Conservation (phyloP, 2,888 invertebrate genomes). For the Euclidia mi region DNA sequence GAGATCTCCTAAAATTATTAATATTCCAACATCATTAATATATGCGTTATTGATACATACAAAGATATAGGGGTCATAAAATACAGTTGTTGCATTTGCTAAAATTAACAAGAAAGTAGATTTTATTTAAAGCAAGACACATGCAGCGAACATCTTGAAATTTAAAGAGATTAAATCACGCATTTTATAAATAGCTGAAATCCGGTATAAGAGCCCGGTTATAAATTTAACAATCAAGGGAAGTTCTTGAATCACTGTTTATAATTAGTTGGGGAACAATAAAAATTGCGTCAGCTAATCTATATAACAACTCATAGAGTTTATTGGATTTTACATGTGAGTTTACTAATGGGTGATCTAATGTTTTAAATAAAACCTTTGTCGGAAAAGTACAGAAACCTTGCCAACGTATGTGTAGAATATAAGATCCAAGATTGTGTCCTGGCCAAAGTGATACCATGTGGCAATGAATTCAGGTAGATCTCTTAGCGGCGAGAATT, state of each 20-base stretch:
- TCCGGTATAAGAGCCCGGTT: conserved; percentile 41
- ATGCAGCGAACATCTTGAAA: conserved; percentile 28
- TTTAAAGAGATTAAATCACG: conserved; percentile 41
- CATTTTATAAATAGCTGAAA: conserved; percentile 48
- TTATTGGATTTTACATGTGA: conserved; percentile 15
- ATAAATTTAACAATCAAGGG: conserved; percentile 51
- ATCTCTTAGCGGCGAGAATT: conserved; percentile 14
- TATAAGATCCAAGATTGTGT: conserved; percentile 1
- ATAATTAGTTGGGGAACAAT: conserved; percentile 47
- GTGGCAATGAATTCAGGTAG: conserved; percentile 5
- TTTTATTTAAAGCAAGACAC: conserved; percentile 1
- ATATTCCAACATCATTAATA: conserved; percentile 15
- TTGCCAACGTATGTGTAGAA: neutral
- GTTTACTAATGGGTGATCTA: conserved; percentile 4
- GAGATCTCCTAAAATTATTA: conserved; percentile 93
- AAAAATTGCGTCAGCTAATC: conserved; percentile 30
- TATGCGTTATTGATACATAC: neutral
- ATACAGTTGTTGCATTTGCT: neutral
- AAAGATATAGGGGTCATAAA: neutral
- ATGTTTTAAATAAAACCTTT: conserved; percentile 3
- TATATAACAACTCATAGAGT: conserved; percentile 4
- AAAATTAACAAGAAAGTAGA: neutral
- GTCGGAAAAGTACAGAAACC: conserved; percentile 2
- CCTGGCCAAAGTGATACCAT: neutral
- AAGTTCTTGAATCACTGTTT: conserved; percentile 49